Percentiles rank a stretch among this genome's conserved stretches.
These are phyloP conservation scores for Micromussa lordhowensis DNA, from an alignment of 92 coral and sea anemone species.

Conservation along the genomic window DNA sequence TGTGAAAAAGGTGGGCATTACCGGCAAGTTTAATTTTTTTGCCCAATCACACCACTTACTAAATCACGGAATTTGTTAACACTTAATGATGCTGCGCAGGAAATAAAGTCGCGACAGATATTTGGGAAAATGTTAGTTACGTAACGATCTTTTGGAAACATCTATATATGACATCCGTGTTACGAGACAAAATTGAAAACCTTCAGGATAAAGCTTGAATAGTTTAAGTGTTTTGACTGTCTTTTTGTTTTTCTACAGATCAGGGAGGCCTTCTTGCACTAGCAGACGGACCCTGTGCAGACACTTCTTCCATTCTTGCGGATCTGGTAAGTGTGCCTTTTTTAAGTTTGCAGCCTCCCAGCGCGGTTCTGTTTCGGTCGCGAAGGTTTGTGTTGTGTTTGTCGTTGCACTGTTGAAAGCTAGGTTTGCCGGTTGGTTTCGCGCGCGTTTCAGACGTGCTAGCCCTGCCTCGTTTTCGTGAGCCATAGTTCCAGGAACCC, in stretches of 20 bases:
- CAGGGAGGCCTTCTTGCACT: slow-evolving; percentile 81
- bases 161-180: background rate
- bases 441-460: too few relatives aligned
- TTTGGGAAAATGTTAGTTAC: too few relatives aligned
- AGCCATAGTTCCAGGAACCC: too few relatives aligned
- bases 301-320: slow-evolving; percentile 63
- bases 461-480: too few relatives aligned
- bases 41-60: too few relatives aligned
- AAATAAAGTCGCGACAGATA: too few relatives aligned
- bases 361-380: background rate
- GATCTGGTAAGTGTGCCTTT: slow-evolving; percentile 73
- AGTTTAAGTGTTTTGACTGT: background rate
- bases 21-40: too few relatives aligned
- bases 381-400: background rate
- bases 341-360: background rate
- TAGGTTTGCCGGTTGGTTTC: too few relatives aligned
- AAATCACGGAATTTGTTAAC: too few relatives aligned
- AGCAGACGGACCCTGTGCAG: slow-evolving; percentile 70
- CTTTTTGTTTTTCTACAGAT: slow-evolving; percentile 34
- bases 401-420: background rate
- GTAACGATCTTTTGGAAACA: background rate
- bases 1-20: too few relatives aligned
- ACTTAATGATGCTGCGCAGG: too few relatives aligned
- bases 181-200: background rate
- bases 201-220: background rate